These are phyloP conservation scores for Cantharis nigra DNA, from an alignment of 2,888 invertebrate species.

Conservation along the genomic window DNA sequence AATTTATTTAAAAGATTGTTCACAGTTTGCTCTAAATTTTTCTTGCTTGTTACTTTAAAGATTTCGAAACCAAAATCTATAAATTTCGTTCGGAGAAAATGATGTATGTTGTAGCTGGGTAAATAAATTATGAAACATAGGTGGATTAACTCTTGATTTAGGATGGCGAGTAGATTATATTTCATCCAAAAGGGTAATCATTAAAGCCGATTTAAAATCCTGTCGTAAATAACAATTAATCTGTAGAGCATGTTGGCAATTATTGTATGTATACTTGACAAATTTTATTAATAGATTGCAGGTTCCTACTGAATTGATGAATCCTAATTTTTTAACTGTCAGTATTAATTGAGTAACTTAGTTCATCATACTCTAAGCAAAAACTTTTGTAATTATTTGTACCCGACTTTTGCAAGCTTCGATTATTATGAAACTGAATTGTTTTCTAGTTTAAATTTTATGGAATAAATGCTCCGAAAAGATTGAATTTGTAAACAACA, in stretches of 20 bases:
- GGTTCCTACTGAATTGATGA: neutral
- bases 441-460: neutral
- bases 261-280: slow-evolving; percentile 22
- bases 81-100: slow-evolving; percentile 38
- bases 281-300: neutral
- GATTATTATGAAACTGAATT: neutral
- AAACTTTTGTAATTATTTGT: neutral
- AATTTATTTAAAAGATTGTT: neutral
- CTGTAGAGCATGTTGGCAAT: slow-evolving; percentile 37
- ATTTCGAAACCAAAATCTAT: slow-evolving; percentile 14
- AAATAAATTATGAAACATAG: slow-evolving; percentile 44
- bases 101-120: slow-evolving; percentile 40
- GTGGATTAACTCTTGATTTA: slow-evolving; percentile 46
- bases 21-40: neutral
- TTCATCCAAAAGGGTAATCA: slow-evolving; percentile 40
- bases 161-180: slow-evolving; percentile 42
- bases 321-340: neutral
- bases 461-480: too few species aligned
- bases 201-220: slow-evolving; percentile 43
- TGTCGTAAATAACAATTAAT: slow-evolving; percentile 40
- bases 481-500: neutral
- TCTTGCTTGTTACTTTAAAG: neutral
- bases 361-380: neutral
- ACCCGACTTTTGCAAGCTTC: neutral
- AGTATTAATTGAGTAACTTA: neutral